Conservation (phyloP, 2,797 vertebrate genomes). For the Chiloscyllium punctatum region DNA sequence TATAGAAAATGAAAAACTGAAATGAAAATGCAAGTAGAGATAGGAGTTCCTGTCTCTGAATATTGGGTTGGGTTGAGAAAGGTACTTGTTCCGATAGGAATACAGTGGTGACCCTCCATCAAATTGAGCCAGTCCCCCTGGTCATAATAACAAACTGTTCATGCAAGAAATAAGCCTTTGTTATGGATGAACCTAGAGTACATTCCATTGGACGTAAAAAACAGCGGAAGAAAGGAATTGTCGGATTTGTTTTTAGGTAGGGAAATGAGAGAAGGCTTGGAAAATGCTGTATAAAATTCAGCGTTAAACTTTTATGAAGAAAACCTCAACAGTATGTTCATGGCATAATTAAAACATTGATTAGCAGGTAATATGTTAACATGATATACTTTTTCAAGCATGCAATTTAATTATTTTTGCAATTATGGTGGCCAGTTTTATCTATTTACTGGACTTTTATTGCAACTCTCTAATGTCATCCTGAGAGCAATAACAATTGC, state of each 20-base stretch:
- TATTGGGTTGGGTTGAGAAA: neutral
- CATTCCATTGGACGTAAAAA: neutral
- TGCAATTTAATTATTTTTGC: constrained; percentile 1
- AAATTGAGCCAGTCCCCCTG: neutral
- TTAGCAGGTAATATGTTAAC: neutral
- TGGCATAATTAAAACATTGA: neutral
- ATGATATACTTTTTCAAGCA: neutral
- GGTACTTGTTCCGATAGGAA: neutral
- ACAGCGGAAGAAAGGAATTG: neutral
- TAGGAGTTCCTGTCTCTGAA: neutral
- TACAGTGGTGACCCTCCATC: neutral
- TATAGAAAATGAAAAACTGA: neutral
- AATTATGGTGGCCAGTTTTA: neutral
- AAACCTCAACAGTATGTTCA: neutral
- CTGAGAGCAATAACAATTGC: neutral
- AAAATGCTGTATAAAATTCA: neutral
- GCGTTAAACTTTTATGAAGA: neutral
- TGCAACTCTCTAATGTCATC: neutral
- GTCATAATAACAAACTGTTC: neutral
- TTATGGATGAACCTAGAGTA: neutral
- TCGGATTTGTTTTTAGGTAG: neutral
- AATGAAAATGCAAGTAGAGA: neutral
- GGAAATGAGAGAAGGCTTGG: neutral
- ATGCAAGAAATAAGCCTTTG: neutral
- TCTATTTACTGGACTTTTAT: neutral